phyloP scores from a whole-genome alignment of 1,140 invertebrate species.

The Nymphalis io region DNA sequence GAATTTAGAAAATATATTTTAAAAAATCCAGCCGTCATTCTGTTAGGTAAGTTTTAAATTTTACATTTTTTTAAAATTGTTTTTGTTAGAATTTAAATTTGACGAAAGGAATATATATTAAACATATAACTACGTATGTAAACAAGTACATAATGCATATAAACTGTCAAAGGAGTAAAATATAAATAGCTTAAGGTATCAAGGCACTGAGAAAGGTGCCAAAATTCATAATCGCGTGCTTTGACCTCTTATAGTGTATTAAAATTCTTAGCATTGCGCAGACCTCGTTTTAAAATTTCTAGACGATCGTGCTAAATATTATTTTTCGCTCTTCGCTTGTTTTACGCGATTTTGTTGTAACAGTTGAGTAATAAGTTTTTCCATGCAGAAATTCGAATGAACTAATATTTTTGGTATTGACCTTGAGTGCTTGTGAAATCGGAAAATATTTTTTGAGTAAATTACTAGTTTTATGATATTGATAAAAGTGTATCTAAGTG shows the following conservation, averaged over 20 bases:
- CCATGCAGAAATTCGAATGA: background rate
- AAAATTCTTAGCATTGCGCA: constrained; percentile 54
- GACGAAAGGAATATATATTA: constrained; percentile 46
- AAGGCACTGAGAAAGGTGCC: constrained; percentile 41
- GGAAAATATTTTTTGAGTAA: constrained; percentile 16
- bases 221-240: constrained; percentile 48
- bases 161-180: constrained; percentile 29
- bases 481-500: background rate
- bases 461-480: background rate
- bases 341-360: background rate
- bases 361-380: constrained; percentile 8
- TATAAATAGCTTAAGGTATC: constrained; percentile 28
- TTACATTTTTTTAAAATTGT: constrained; percentile 31
- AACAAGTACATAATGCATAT: constrained; percentile 21
- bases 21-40: constrained; percentile 22
- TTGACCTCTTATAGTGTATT: constrained; percentile 60
- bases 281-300: constrained; percentile 45
- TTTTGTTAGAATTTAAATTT: constrained; percentile 24
- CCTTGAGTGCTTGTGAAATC: constrained; percentile 24
- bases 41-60: constrained; percentile 58
- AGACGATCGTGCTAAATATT: background rate
- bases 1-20: constrained; percentile 12
- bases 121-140: constrained; percentile 11
- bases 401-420: constrained; percentile 4
- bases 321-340: background rate